Percentiles rank a stretch among this genome's conserved stretches.
Conservation (phyloP, 2,797 vertebrate species). For the Graptemys geographica region DNA sequence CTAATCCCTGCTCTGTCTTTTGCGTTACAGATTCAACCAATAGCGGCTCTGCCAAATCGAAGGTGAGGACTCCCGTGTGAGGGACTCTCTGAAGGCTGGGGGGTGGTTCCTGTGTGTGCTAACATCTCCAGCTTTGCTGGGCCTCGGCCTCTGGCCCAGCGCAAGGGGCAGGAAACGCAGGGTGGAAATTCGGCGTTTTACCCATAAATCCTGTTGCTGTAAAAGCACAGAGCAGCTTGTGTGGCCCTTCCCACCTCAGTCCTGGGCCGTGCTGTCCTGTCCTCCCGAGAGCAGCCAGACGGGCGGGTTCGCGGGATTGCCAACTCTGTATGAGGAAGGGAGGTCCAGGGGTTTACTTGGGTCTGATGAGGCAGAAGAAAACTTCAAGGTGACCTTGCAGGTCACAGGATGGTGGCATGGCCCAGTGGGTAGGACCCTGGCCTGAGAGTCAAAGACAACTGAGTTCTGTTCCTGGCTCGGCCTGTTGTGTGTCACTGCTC, state of each 20-base stretch:
- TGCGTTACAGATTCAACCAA: conserved; percentile 89
- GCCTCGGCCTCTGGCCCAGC: background rate
- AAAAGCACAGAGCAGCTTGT: background rate
- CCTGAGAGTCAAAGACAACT: background rate
- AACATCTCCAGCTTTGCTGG: background rate
- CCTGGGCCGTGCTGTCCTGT: background rate
- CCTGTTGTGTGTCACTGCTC: background rate
- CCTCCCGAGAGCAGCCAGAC: background rate
- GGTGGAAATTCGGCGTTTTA: background rate
- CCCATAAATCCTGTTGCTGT: no score
- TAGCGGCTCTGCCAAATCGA: conserved; percentile 94
- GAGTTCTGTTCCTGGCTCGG: background rate
- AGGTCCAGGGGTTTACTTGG: background rate
- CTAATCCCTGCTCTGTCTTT: conserved; percentile 29
- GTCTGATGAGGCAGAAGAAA: background rate
- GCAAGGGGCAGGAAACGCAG: rapidly evolving
- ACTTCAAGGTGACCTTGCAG: background rate
- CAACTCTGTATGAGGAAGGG: background rate
- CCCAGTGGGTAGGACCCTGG: background rate
- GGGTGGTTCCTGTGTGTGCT: background rate
- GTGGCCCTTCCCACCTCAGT: background rate
- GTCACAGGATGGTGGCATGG: background rate
- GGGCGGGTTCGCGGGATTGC: background rate
- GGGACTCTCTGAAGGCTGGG: background rate
- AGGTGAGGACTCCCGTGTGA: conserved; percentile 82